phyloP scores from a whole-genome alignment of 2,797 vertebrate species.

The Erithacus rubecula region DNA sequence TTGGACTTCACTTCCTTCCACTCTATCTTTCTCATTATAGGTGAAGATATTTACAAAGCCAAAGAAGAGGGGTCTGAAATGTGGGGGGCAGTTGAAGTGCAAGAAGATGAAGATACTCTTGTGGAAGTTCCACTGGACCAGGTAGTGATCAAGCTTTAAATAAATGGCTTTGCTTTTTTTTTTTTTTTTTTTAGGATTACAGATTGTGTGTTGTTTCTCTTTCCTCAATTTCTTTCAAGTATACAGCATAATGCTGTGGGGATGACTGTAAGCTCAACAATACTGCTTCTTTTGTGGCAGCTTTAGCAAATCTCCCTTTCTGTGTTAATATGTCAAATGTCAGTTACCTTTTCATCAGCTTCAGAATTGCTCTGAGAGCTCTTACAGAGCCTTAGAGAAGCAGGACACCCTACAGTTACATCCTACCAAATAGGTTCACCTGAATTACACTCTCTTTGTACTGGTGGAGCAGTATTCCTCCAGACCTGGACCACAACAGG shows the following conservation, averaged over 20 bases:
- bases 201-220: not conserved
- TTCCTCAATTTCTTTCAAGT: not conserved
- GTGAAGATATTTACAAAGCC: constrained; percentile 79
- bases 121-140: constrained; percentile 79
- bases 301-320: not conserved
- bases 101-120: constrained; percentile 80
- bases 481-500: not conserved
- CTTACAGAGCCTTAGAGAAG: not conserved
- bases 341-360: not conserved
- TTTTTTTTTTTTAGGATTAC: not conserved
- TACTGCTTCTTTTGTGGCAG: not conserved
- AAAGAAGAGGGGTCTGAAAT: constrained; percentile 69
- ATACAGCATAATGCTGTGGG: not conserved
- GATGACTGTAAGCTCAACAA: not conserved
- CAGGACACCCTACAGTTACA: not conserved
- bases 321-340: not conserved
- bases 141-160: constrained; percentile 50
- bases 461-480: not conserved
- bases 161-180: not conserved
- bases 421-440: not conserved
- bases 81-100: constrained; percentile 73
- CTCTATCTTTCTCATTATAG: constrained; percentile 30
- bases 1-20: constrained; percentile 61
- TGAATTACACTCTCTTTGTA: not conserved
- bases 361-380: not conserved